Evolutionary conservation across 2,797 vertebrate species (phyloP).

Genomic region (Petrocephalus sullivani): DNA sequence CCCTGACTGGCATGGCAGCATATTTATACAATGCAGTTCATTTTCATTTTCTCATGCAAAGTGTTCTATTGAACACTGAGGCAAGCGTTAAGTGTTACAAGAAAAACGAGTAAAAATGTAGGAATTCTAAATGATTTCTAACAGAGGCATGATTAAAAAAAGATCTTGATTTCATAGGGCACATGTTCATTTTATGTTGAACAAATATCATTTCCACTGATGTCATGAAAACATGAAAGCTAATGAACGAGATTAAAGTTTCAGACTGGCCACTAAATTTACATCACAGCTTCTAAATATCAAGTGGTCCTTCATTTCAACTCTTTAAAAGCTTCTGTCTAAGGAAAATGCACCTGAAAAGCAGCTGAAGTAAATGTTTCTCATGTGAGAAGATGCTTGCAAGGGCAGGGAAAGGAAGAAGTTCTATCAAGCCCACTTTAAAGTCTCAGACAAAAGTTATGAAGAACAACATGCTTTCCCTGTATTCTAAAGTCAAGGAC

Average conservation of each 20-base stretch:
- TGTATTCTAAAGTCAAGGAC: background rate
- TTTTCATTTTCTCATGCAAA: conserved; percentile 34
- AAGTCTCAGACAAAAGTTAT: background rate
- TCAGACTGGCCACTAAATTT: background rate
- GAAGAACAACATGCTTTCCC: background rate
- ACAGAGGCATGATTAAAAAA: conserved; percentile 18
- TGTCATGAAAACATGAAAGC: background rate
- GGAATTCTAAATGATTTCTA: conserved; percentile 27
- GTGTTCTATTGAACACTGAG: conserved; percentile 37
- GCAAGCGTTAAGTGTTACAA: conserved; percentile 36
- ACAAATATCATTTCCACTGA: background rate
- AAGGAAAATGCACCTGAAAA: background rate
- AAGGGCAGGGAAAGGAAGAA: background rate
- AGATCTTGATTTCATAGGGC: background rate
- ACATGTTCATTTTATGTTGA: conserved; percentile 3
- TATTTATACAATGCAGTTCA: conserved; percentile 27
- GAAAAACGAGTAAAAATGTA: conserved; percentile 28
- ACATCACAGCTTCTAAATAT: background rate
- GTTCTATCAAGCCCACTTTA: background rate
- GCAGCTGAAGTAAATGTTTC: background rate
- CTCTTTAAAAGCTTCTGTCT: background rate
- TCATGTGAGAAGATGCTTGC: background rate
- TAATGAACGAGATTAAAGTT: background rate
- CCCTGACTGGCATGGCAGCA: conserved; percentile 31
- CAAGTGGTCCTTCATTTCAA: background rate